Conservation (phyloP, 2,113 vertebrate species). For the Talpa occidentalis region DNA sequence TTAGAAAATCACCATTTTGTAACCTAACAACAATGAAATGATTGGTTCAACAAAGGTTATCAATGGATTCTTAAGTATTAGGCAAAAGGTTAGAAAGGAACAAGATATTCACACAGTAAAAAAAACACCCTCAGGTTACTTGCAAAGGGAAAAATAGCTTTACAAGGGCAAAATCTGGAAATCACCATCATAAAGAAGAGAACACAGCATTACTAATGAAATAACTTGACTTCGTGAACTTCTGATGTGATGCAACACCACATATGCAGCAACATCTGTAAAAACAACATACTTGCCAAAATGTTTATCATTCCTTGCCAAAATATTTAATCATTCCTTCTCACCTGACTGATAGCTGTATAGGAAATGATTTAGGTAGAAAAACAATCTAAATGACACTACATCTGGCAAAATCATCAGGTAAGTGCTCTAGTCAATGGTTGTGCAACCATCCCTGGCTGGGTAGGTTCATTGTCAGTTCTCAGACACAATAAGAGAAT, state of each 20-base stretch:
- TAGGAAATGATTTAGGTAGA: background rate
- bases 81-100: background rate
- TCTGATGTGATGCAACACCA: background rate
- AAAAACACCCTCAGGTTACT: background rate
- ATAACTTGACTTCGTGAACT: background rate
- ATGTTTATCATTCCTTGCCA: too few relatives aligned
- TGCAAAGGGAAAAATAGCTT: background rate
- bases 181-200: too few relatives aligned
- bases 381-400: background rate
- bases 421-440: background rate
- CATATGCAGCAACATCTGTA: background rate
- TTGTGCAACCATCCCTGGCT: background rate
- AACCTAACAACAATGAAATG: slow-evolving; percentile 18
- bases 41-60: background rate
- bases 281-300: background rate
- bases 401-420: background rate
- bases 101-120: background rate
- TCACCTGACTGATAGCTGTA: background rate
- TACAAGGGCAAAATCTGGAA: background rate
- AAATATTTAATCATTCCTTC: background rate
- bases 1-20: background rate
- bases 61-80: background rate
- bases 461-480: too few relatives aligned
- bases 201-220: too few relatives aligned
- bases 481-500: too few relatives aligned